Percentiles rank a stretch among this genome's conserved stretches.
phyloP scores from a whole-genome alignment of 2,888 invertebrate species.

The Eudasyphora cyanicolor region DNA sequence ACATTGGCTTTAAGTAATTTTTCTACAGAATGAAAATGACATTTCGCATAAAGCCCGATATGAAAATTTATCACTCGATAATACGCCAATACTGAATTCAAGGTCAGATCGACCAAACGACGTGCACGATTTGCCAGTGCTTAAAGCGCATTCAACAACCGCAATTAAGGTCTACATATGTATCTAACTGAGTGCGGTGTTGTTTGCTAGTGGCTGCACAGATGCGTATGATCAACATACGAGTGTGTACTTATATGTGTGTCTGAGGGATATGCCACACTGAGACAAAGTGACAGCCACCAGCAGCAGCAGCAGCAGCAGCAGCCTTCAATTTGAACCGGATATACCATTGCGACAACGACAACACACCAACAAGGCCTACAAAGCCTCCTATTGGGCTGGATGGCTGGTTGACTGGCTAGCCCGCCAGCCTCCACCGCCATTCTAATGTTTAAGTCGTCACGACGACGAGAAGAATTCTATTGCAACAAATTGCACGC shows the following conservation, averaged over 20 bases:
- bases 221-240: slow-evolving; percentile 54
- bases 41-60: slow-evolving; percentile 6
- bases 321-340: slow-evolving; percentile 54
- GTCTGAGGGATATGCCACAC: too few species aligned
- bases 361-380: slow-evolving; percentile 27
- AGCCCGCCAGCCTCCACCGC: not conserved
- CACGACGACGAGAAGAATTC: not conserved
- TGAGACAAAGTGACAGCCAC: not conserved
- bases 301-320: too few species aligned
- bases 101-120: slow-evolving; percentile 4
- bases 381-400: too few species aligned
- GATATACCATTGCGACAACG: slow-evolving; percentile 52
- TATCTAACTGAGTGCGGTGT: not conserved
- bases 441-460: slow-evolving; percentile 23
- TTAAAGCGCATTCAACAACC: slow-evolving; percentile 14
- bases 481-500: slow-evolving; percentile 37
- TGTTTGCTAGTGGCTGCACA: not conserved
- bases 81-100: slow-evolving; percentile 36
- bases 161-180: not conserved
- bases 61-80: slow-evolving; percentile 27
- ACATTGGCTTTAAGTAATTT: slow-evolving; percentile 25
- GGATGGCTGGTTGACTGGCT: too few species aligned
- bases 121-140: not conserved
- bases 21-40: slow-evolving; percentile 20
- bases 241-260: too few species aligned